Evolutionary conservation across 2,797 vertebrate genomes (phyloP), one percentile per base, ranked within the genome.

Genomic region (Siniperca obscura): DNA sequence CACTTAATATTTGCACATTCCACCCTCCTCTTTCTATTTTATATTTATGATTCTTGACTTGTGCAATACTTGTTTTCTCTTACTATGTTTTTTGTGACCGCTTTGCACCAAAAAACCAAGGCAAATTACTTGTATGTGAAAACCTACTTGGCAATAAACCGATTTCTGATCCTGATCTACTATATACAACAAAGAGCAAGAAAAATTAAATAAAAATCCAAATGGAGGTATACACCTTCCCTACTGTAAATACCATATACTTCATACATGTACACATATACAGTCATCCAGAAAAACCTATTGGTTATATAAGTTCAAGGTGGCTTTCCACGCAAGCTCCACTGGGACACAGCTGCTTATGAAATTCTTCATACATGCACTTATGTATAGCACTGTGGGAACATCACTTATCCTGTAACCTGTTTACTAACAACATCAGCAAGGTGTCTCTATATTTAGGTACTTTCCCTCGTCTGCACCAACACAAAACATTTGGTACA

Each of bases 391-490:
- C 27, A 25, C 9, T 25, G 38, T 48, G 34, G 22, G 2, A 38
- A 36, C 21, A 4, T 46, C 13, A 48, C 8, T 16, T 7, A 30
- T 59, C 16, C 8, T 40, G 6, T 34, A 17, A 52, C 13, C 11
- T 48, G 40, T 38, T 79, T 48, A 44, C 19, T 56, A n/a, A n/a
- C 17, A 44, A 25, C 44, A 50, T 30, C 42, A 50, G 34, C 25
- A 46, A 38, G 4, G 7, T 30, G 46, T 46, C 38, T 56, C 53
- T 27, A 10, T 22, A 22, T 53, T 12, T 56, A 53, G 34, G 48
- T 46, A 25, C 4, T 4, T 8, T 40, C 11, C 5, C 7, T 1
- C 2, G 0, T 46, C 1, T 3, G 25, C 3, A 42, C 25, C n/a
- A 17, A 19, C n/a, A 10, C 25, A 27, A 62, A 62, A 21, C 13